Evolutionary conservation across 1,140 invertebrate genomes (phyloP).

Genomic region (Vanessa atalanta): DNA sequence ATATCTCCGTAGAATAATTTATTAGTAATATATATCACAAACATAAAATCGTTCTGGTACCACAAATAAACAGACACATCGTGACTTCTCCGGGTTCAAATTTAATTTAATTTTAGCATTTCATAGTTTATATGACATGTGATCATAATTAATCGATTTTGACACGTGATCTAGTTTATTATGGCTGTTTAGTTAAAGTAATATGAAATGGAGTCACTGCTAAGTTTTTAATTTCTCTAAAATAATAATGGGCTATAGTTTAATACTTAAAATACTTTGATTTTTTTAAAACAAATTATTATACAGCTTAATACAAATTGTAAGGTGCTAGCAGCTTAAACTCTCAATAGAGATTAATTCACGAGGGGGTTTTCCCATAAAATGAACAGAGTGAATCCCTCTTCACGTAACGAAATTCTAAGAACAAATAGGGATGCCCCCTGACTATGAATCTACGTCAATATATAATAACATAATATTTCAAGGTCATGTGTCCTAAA

Average conservation of each 20-base stretch:
- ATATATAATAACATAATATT: neutral
- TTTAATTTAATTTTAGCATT: no score
- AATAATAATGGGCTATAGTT: neutral
- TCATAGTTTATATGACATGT: no score
- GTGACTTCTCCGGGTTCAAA: no score
- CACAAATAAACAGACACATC: no score
- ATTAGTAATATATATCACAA: neutral
- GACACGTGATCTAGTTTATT: no score
- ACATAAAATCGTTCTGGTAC: neutral
- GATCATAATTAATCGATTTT: no score
- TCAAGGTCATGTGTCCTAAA: neutral
- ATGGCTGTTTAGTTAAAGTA: no score
- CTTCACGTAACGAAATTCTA: slow-evolving; percentile 35
- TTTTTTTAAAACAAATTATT: no score
- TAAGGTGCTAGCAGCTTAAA: slow-evolving; percentile 13
- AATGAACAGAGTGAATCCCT: slow-evolving; percentile 43
- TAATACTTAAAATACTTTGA: neutral
- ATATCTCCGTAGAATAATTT: slow-evolving; percentile 1
- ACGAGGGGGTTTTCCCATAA: slow-evolving; percentile 40
- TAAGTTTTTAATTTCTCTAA: neutral
- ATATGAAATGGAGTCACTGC: neutral
- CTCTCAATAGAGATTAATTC: slow-evolving; percentile 33
- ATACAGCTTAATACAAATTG: slow-evolving; percentile 35
- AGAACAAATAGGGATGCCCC: slow-evolving; percentile 18
- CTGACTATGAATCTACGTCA: neutral